Evolutionary conservation across 2,888 invertebrate genomes (phyloP).

Genomic region (Caenorhabditis imperialis): DNA sequence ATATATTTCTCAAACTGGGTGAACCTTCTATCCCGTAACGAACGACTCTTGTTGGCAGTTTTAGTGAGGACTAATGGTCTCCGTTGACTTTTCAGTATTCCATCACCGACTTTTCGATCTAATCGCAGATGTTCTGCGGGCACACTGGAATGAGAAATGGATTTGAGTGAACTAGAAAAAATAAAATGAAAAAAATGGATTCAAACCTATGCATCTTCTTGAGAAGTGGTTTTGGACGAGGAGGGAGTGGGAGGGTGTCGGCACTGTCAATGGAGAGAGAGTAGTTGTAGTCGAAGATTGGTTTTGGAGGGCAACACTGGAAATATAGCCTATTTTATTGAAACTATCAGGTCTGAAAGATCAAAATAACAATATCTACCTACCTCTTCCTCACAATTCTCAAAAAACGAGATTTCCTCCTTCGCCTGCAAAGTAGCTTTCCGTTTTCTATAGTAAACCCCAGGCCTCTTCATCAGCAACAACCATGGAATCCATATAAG

Average conservation of each 20-base stretch:
- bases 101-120: conserved; percentile 70
- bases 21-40: conserved; percentile 43
- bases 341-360: not conserved
- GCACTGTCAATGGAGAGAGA: conserved; percentile 58
- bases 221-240: conserved; percentile 57
- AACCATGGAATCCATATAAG: conserved; percentile 73
- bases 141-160: conserved; percentile 48
- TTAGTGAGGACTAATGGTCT: conserved; percentile 42
- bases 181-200: no score
- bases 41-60: conserved; percentile 49
- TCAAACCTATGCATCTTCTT: conserved; percentile 64
- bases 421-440: conserved; percentile 44
- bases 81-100: conserved; percentile 62
- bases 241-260: conserved; percentile 50
- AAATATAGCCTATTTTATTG: no score
- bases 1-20: conserved; percentile 66
- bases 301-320: conserved; percentile 52
- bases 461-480: conserved; percentile 70
- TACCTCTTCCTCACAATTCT: conserved; percentile 58
- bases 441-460: conserved; percentile 54
- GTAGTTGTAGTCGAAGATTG: conserved; percentile 35
- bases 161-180: no score
- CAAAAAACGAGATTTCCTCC: conserved; percentile 57
- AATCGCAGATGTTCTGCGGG: conserved; percentile 65
- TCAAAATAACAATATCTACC: not conserved